Evolutionary conservation across 1,140 invertebrate species (phyloP).

Genomic region (Goniozus legneri): DNA sequence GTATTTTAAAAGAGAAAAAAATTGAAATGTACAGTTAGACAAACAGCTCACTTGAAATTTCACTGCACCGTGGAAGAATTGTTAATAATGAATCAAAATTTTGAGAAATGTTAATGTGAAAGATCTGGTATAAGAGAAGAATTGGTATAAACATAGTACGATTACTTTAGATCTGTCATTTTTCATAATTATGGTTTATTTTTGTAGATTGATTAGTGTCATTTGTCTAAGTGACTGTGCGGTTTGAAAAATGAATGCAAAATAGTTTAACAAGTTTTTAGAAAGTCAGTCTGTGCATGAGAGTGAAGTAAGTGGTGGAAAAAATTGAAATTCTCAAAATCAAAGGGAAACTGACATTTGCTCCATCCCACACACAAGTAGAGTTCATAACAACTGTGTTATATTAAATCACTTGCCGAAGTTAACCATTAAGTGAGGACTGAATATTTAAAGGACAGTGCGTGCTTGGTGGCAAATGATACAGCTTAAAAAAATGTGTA

Average conservation of each 20-base stretch:
- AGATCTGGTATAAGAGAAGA: slow-evolving; percentile 27
- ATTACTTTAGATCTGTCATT: slow-evolving; percentile 17
- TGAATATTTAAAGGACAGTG: slow-evolving; percentile 36
- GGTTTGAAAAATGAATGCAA: slow-evolving; percentile 31
- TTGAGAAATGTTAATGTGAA: slow-evolving; percentile 31
- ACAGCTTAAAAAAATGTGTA: slow-evolving; percentile 41
- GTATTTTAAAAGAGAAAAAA: no score
- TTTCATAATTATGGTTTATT: slow-evolving; percentile 10
- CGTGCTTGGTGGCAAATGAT: slow-evolving; percentile 36
- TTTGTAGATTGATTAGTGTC: slow-evolving; percentile 32
- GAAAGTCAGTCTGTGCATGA: slow-evolving; percentile 22
- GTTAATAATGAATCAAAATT: no score
- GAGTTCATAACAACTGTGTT: slow-evolving; percentile 13
- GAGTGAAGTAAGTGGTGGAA: slow-evolving; percentile 22
- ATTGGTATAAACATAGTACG: slow-evolving; percentile 16
- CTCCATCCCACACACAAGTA: slow-evolving; percentile 4
- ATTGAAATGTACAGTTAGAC: no score
- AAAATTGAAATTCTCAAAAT: slow-evolving; percentile 6
- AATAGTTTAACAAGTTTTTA: slow-evolving; percentile 22
- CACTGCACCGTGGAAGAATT: no score
- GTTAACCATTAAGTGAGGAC: slow-evolving; percentile 21
- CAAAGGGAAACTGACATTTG: slow-evolving; percentile 9
- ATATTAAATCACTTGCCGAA: slow-evolving; percentile 6
- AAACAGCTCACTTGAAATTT: no score
- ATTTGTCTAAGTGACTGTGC: slow-evolving; percentile 35